Evolutionary conservation across 2,888 invertebrate genomes (phyloP), one percentile per base, ranked within the genome.

Genomic region (Aplocera efformata): DNA sequence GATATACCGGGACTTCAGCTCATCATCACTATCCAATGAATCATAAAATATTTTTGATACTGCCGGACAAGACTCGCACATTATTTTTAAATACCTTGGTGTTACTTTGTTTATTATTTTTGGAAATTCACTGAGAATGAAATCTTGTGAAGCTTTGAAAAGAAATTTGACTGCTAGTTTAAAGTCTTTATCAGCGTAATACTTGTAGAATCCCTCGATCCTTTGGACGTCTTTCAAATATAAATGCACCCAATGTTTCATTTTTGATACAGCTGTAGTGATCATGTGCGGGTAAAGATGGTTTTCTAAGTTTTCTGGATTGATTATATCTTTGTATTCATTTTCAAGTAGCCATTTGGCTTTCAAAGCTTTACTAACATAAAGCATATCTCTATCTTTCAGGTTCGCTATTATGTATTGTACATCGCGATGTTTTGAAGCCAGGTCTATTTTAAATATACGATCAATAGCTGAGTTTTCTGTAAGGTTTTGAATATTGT

Each of bases 321-420:
- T 73, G 1, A 83, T 63, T 3, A 80, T 59, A 5, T 71, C 42
- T 9, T 40, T 35, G 35, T 71, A 59, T 22, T 64, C 39, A 8
- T 42, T 20, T 8, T 73, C 63, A 17, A 75, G 24, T 1, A 84
- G 56, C 82, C 83, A 82, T 8, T 40, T 51, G 17, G 67, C 56
- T 52, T 76, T 78, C 1, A 84, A 50, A 0, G 77, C 76, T 60
- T 68, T 69, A 46, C 70, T 75, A 0, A 83, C 80, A 37, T 68
- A 79, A 0, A 84, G 49, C 73, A 82, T 69, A 36, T 81, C 75
- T 9, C 70, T 63, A 11, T 73, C 63, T 62, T 75, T 76, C 13
- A 83, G 52, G 32, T 60, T 76, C 8, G 56, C 38, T 7, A 79
- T 11, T 6, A 83, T 70, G 36, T 64, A 83, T 8, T 75, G 60